Evolutionary conservation across 2,797 vertebrate genomes (phyloP), one percentile per base, ranked within the genome.

Genomic region (Emys orbicularis): DNA sequence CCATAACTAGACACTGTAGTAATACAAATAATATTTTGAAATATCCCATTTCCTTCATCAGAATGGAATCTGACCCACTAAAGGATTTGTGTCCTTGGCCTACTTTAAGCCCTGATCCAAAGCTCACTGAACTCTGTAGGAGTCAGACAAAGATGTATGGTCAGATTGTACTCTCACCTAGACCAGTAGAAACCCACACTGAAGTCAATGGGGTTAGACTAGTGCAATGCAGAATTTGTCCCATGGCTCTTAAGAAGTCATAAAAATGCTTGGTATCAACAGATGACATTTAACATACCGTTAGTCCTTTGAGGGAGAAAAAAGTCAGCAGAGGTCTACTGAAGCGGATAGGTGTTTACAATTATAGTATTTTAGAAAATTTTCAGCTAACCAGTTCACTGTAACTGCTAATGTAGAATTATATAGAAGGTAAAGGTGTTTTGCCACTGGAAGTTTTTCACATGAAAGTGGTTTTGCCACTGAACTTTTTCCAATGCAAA

Each of bases 381-480:
- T 72, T 31, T 68, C 25, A 53, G 34, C 79, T 68, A 88, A 88
- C 80, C 44, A 1, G 12, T 44, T 72, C n/a, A 83, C 29, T 88
- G 3, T 54, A 77, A 54, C 7, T 50, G 52, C 12, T 0, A 2
- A 27, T 81, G 80, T 54, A 68, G 59, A 93, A 86, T 85, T 56
- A 79, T 92, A 94, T 80, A 83, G 47, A 59, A 57, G 1, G 27
- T 74, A 89, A 89, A 90, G 90, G 31, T 65, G 21, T 93, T 93
- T 91, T 93, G 61, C 87, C 3, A 47, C 8, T 16, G 5, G 81
- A 21, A 59, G 23, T 54, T 11, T 89, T 86, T 37, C 13, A 57
- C 68, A 4, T 61, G 29, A 41, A 94, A 94, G 34, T 21, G 95
- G 72, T 96, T 96, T 95, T 94, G 34, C 54, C 94, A 84, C 49